Evolutionary conservation across 2,113 vertebrate genomes (phyloP).

Genomic region (Hippocampus comes): DNA sequence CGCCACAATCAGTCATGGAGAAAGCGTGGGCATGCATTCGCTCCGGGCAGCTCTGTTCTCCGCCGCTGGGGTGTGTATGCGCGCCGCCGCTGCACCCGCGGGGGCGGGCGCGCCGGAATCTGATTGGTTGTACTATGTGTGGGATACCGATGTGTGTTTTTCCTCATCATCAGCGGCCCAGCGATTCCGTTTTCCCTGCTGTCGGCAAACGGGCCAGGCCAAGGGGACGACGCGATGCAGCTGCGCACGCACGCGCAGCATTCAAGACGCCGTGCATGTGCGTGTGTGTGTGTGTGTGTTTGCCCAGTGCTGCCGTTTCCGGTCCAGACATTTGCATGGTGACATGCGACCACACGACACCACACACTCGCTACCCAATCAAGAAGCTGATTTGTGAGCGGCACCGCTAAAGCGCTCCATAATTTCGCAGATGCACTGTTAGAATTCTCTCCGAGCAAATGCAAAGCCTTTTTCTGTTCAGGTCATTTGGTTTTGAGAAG

Average conservation of each 20-base stretch:
- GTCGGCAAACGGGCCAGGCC: constrained; percentile 35
- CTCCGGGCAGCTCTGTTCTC: constrained; percentile 27
- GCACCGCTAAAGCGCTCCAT: constrained; percentile 19
- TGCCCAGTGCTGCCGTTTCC: constrained; percentile 15
- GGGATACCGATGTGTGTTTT: constrained; percentile 61
- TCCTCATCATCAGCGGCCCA: constrained; percentile 51
- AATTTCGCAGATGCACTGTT: constrained; percentile 45
- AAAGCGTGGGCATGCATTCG: constrained; percentile 27
- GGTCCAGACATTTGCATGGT: constrained; percentile 28
- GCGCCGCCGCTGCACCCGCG: constrained; percentile 41
- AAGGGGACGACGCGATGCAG: constrained; percentile 38
- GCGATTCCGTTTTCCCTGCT: constrained; percentile 63
- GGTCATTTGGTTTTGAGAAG: constrained; percentile 8
- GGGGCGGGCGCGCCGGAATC: constrained; percentile 20
- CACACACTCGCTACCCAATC: constrained; percentile 20
- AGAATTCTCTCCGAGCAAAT: background rate
- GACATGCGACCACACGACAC: background rate
- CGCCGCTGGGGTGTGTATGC: constrained; percentile 17
- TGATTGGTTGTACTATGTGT: constrained; percentile 54
- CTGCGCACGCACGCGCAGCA: constrained; percentile 27
- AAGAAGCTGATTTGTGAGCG: constrained; percentile 31
- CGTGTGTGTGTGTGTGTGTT: background rate
- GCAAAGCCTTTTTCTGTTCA: constrained; percentile 4
- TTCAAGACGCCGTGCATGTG: background rate
- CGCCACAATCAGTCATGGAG: constrained; percentile 21